Evolutionary conservation across 2,888 invertebrate species (phyloP), one percentile per base, ranked within the genome.

Genomic region (Andrena dorsata): DNA sequence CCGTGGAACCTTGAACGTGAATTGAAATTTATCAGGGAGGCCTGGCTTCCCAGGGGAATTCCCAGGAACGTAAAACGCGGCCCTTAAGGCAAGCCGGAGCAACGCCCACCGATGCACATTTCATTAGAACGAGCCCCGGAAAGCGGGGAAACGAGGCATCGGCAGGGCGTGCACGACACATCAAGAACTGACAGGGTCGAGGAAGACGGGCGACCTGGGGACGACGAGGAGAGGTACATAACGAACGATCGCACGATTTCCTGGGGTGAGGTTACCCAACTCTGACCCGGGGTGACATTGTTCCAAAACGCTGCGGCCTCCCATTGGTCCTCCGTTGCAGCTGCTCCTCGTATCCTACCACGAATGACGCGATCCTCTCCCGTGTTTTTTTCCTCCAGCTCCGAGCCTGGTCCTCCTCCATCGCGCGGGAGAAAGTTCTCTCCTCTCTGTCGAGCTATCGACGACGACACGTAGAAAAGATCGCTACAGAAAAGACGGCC

Each of bases 171-270:
- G 79, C 73, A 64, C 71, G 75, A 64, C 70, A 51, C 83, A 56
- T 76, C 68, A 70, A 41, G 70, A 56, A 64, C 60, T 53, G 72
- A 73, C 79, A 71, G 76, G 32, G 49, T 32, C 70, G 82, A 71
- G 64, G 30, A 64, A 69, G 79, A 60, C n/a, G 51, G 76, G 32
- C 41, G 58, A 13, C 53, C 2, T 26, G 30, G 56, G 72, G 0
- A 26, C 63, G 71, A 69, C 68, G 66, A 61, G 61, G 61, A 74
- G 61, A 70, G 69, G 64, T 60, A 60, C 76, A 83, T 81, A 83
- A 83, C 81, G 84, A 85, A 86, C 80, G 86, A 83, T 72, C 85
- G 79, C 53, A 76, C 78, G 85, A 88, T 88, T 88, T 88, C 88
- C 88, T 86, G 85, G 88, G 80, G 75, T 76, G 76, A 84, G 80